Conservation (phyloP, 2,888 invertebrate species). For the Ellobium chinense region DNA sequence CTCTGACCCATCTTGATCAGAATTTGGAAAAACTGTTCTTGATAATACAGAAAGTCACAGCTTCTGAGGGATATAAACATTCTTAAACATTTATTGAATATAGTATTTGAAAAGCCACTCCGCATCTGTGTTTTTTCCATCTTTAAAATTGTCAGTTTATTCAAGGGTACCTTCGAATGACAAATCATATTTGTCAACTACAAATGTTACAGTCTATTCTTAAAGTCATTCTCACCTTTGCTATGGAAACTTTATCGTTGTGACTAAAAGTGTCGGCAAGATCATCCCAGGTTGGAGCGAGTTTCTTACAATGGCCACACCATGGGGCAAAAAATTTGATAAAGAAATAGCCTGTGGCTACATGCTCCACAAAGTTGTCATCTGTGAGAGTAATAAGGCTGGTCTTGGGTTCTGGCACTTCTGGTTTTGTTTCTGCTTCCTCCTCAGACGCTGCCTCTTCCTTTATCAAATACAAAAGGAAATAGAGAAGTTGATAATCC, state of each 20-base stretch:
- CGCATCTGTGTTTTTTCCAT: no score
- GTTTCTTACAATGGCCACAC: constrained; percentile 91
- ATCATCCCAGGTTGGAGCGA: constrained; percentile 92
- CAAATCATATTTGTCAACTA: no score
- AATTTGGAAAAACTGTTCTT: no score
- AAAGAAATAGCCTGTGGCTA: constrained; percentile 89
- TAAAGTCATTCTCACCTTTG: constrained; percentile 83
- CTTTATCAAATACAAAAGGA: constrained; percentile 6
- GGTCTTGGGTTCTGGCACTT: neutral
- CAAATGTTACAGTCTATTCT: no score
- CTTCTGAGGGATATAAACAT: no score
- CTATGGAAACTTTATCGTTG: constrained; percentile 86
- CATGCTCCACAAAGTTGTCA: constrained; percentile 86
- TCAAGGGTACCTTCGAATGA: no score
- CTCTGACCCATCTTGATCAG: no score
- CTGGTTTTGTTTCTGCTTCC: neutral
- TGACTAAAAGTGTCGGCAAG: constrained; percentile 86
- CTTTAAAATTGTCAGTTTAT: no score
- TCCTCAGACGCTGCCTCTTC: neutral
- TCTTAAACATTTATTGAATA: no score
- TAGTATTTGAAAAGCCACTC: no score
- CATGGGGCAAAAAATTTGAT: constrained; percentile 95
- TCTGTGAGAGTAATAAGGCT: constrained; percentile 82
- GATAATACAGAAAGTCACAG: no score
- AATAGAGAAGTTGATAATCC: no score